Evolutionary conservation across 2,888 invertebrate genomes (phyloP).

Genomic region (Tetanocera ferruginea): DNA sequence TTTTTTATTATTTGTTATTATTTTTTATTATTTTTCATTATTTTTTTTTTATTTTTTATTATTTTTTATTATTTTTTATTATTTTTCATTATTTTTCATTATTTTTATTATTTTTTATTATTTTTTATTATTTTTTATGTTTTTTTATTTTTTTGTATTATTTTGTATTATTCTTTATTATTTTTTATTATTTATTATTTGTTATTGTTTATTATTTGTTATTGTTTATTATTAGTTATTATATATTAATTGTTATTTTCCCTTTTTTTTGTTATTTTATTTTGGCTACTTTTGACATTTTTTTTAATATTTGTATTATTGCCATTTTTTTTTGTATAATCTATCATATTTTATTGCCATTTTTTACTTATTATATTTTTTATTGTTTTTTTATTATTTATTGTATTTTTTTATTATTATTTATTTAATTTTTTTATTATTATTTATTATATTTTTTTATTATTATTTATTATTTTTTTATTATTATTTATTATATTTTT

Average conservation of each 20-base stretch:
- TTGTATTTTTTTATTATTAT: not conserved
- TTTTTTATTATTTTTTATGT: not conserved
- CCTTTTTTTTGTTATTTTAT: not conserved
- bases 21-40: not conserved
- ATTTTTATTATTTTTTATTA: not conserved
- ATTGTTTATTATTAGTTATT: not conserved
- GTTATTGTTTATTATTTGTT: not conserved
- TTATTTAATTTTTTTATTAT: not conserved
- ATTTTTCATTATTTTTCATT: not conserved
- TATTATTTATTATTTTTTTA: not conserved
- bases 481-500: not conserved
- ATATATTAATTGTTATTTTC: not conserved
- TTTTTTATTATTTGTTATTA: not conserved
- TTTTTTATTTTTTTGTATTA: not conserved
- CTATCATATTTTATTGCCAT: not conserved
- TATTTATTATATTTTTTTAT: not conserved
- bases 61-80: not conserved
- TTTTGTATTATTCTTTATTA: not conserved
- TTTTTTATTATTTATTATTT: not conserved
- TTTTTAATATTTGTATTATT: too few species aligned
- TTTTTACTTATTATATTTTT: not conserved
- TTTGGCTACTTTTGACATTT: too few species aligned
- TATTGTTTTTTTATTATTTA: not conserved
- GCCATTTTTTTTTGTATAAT: not conserved
- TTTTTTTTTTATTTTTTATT: not conserved